Evolutionary conservation across 2,113 vertebrate species (phyloP).

Genomic region (Tachysurus fulvidraco): DNA sequence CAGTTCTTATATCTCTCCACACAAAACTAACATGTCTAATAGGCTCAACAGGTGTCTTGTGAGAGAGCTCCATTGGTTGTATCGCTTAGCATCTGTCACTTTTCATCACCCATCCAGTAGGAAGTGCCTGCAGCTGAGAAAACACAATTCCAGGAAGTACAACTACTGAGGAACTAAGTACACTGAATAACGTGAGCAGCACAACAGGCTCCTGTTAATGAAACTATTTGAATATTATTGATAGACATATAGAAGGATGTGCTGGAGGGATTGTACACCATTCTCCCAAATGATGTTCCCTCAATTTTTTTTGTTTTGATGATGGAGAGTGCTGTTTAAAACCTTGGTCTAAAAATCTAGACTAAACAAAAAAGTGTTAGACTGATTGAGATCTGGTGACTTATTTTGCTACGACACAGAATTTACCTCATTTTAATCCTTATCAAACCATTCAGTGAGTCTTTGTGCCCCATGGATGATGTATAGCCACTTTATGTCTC

Average conservation of each 20-base stretch:
- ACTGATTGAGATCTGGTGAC: not conserved
- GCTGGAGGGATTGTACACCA: not conserved
- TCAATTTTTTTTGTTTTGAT: not conserved
- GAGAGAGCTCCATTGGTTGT: not conserved
- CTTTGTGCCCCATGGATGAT: not conserved
- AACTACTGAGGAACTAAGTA: not conserved
- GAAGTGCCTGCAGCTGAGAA: constrained; percentile 27
- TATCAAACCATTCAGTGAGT: not conserved
- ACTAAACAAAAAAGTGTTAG: not conserved
- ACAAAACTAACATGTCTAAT: not conserved
- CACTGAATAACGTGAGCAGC: not conserved
- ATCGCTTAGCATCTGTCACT: constrained; percentile 11
- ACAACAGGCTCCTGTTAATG: not conserved
- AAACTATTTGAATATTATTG: not conserved
- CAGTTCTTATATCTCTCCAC: not conserved
- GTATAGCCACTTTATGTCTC: not conserved
- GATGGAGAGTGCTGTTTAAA: not conserved
- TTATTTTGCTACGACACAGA: not conserved
- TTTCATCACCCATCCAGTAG: constrained; percentile 17
- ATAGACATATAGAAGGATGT: not conserved
- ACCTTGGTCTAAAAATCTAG: not conserved
- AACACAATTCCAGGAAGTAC: constrained; percentile 17
- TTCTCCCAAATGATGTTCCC: not conserved
- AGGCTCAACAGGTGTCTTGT: constrained; percentile 16
- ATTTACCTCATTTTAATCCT: not conserved